Evolutionary conservation across 2,113 vertebrate species (phyloP), one percentile per base, ranked within the genome.

Genomic region (Ahaetulla prasina): DNA sequence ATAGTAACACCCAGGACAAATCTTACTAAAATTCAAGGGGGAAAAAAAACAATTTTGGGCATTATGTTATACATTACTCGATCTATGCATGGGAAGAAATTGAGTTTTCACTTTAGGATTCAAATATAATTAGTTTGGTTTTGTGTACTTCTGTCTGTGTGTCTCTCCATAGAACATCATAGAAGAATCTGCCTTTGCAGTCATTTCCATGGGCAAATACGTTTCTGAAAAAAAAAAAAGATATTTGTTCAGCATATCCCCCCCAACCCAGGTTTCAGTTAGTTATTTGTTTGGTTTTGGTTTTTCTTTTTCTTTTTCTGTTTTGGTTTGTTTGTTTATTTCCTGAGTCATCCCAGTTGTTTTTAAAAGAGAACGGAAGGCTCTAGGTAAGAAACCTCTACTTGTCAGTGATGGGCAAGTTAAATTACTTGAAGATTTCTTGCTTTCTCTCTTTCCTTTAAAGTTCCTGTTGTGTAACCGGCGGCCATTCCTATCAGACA

Each of bases 401-500:
- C 85, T 93, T 85, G 50, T 92, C 88, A 50, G 80, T 92, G 95
- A 94, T 91, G 91, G 91, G 94, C 94, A 50, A 94, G 91, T 57
- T 84, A 94, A 95, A 53, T 54, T 94, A 53, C 95, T 92, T 93
- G 92, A 95, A 93, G 91, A 94, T 92, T 35, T 93, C 92, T 87
- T 47, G 45, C 45, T 87, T 30, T 50, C 22, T 18, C 23, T 50
- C 45, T 95, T 39, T 86, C 88, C 88, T 95, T 94, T 85, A 91
- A 90, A 23, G n/a, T 94, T 95, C 91, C 87, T 49, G 6, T 94
- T 84, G 93, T 93, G 87, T 93, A 91, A 92, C 95, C 93, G 47
- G 94, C 91, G 93, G 94, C 91, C 89, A 57, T 95, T 94, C 90
- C 90, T 30, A n/a, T 95, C 94, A 85, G 85, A 89, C 8, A 93